Conservation (phyloP, 1,140 invertebrate genomes). For the Heliconius nattereri region DNA sequence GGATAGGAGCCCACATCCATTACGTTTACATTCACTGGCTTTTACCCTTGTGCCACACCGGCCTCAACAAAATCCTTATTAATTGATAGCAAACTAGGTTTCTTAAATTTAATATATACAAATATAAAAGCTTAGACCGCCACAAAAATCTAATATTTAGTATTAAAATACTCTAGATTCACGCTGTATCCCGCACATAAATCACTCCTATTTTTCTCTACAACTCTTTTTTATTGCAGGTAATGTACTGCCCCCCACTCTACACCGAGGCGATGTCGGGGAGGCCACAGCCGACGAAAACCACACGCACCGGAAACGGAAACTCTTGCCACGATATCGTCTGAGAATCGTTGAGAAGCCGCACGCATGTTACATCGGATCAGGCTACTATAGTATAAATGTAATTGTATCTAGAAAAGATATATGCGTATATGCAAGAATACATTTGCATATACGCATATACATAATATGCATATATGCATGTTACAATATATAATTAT, state of each 20-base stretch:
- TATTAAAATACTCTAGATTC: too few species aligned
- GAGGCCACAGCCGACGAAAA: constrained; percentile 70
- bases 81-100: too few species aligned
- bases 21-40: too few species aligned
- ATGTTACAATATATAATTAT: background rate
- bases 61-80: too few species aligned
- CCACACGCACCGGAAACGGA: constrained; percentile 72
- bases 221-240: constrained; percentile 48
- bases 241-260: constrained; percentile 72
- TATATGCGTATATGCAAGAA: background rate
- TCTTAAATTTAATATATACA: too few species aligned
- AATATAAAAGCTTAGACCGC: too few species aligned
- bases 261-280: constrained; percentile 65
- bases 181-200: background rate
- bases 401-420: background rate
- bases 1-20: too few species aligned
- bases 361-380: constrained; percentile 53
- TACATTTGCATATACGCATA: background rate
- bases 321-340: constrained; percentile 77
- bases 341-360: constrained; percentile 76
- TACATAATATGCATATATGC: background rate
- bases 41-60: too few species aligned
- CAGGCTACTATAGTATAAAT: constrained; percentile 62
- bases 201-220: background rate
- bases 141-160: too few species aligned